These are phyloP conservation scores for Neria commutata DNA, from an alignment of 2,888 invertebrate genomes.

Conservation along the genomic window DNA sequence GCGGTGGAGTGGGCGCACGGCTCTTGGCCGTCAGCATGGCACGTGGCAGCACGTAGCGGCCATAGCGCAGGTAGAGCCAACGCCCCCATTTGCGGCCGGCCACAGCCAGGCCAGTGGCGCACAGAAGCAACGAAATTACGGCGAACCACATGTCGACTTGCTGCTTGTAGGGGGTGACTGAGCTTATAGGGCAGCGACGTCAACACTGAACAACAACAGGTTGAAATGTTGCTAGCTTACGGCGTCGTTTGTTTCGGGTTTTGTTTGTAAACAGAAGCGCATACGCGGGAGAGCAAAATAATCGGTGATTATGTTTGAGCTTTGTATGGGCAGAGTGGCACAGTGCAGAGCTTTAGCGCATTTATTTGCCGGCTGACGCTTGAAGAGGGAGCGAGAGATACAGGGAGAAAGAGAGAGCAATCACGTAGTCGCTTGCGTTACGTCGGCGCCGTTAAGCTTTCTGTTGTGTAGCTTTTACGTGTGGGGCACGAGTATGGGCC, in stretches of 20 bases:
- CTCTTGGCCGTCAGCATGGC: conserved; percentile 50
- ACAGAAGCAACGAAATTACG: conserved; percentile 43
- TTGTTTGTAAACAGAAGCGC: conserved; percentile 14
- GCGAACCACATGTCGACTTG: conserved; percentile 55
- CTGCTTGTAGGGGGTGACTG: not conserved
- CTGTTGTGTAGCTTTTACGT: not conserved
- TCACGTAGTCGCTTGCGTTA: too few relatives aligned
- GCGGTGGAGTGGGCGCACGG: conserved; percentile 59
- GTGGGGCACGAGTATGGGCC: not conserved
- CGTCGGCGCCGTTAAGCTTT: not conserved
- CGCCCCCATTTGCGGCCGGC: conserved; percentile 58
- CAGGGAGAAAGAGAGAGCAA: too few relatives aligned
- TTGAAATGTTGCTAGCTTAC: not conserved
- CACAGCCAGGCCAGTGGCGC: conserved; percentile 42
- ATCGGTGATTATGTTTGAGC: not conserved
- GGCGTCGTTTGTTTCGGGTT: not conserved
- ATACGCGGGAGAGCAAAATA: not conserved
- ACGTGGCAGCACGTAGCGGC: conserved; percentile 54
- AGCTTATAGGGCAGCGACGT: not conserved
- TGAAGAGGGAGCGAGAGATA: not conserved
- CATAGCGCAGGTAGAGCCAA: conserved; percentile 57
- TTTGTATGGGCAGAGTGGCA: not conserved
- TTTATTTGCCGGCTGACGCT: too few relatives aligned
- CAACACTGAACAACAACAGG: not conserved
- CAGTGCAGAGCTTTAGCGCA: too few relatives aligned